Evolutionary conservation across 2,888 invertebrate species (phyloP), one percentile per base, ranked within the genome.

Genomic region (Plemyria rubiginata): DNA sequence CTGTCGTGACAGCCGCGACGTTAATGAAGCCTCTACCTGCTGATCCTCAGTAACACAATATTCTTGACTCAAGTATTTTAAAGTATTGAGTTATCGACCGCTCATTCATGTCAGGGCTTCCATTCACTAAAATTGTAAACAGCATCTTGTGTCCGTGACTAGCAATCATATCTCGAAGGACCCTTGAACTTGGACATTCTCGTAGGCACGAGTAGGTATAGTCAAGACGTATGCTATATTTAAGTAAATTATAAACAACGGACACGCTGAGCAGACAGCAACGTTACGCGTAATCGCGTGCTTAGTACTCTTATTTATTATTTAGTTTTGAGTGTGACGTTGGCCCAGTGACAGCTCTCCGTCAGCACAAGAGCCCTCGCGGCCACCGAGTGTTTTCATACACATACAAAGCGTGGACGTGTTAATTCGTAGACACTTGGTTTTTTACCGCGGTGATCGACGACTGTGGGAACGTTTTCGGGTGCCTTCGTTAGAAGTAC

Each of bases 341-440:
- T 68, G 70, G 67, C 63, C 58, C 75, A 70, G 79, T 82, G 87
- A 86, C 89, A 85, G 85, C 90, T 79, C 90, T 88, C 80, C 82
- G 88, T 90, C 92, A 90, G 82, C 79, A 86, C 79, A 83, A 92
- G 92, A 76, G 91, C 90, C 79, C 92, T 91, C 84, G 85, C 80
- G 81, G 81, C 85, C 84, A 79, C 86, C 84, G 86, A 91, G 90
- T 91, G 92, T 92, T 92, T 92, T 92, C 89, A 82, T 90, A 90
- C 87, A 90, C 87, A 89, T 87, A 88, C 88, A 87, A 82, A 84
- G 83, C 82, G 78, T 85, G 82, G 90, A 92, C 91, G 92, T 92
- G 92, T 92, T 92, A 92, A 92, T 92, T 92, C 90, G 85, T 91
- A 91, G 92, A 90, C 85, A 90, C 85, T 88, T 85, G 84, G 86